These are phyloP conservation scores for Galerucella calmariensis DNA, from an alignment of 2,888 invertebrate species.

Conservation along the genomic window DNA sequence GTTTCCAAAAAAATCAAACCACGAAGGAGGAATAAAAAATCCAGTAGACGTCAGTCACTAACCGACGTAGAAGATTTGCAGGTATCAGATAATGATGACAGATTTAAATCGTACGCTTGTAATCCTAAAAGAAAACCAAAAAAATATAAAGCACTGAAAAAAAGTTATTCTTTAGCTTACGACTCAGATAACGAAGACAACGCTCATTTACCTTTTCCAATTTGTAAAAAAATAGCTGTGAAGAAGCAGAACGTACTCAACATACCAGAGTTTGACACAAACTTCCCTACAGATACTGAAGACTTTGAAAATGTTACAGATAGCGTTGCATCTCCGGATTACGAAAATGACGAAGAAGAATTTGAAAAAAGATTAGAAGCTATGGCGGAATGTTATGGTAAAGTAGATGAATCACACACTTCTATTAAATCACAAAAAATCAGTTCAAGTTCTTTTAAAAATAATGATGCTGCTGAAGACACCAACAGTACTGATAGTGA, in stretches of 20 bases:
- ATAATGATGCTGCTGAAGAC: constrained; percentile 28
- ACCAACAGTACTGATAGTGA: constrained; percentile 51
- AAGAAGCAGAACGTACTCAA: constrained; percentile 46
- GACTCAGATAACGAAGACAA: constrained; percentile 55
- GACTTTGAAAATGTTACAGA: constrained; percentile 63
- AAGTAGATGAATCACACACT: constrained; percentile 46
- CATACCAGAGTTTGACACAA: constrained; percentile 51
- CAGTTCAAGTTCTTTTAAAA: constrained; percentile 21
- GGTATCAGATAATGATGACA: constrained; percentile 51
- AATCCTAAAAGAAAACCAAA: constrained; percentile 25
- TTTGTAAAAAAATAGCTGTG: constrained; percentile 49
- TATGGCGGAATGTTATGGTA: constrained; percentile 49
- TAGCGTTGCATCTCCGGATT: constrained; percentile 17
- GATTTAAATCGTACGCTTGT: constrained; percentile 16
- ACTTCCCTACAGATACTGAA: constrained; percentile 61
- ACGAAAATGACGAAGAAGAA: constrained; percentile 29
- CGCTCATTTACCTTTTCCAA: constrained; percentile 47
- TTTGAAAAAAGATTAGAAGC: constrained; percentile 51
- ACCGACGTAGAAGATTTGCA: constrained; percentile 60
- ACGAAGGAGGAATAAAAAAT: constrained; percentile 49
- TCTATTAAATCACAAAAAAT: constrained; percentile 28
- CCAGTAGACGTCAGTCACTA: constrained; percentile 45
- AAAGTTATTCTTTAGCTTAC: constrained; percentile 42
- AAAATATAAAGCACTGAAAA: constrained; percentile 15
- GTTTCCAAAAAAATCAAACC: constrained; percentile 46